Evolutionary conservation across 1,140 invertebrate species (phyloP).

Genomic region (Melitaea cinxia): DNA sequence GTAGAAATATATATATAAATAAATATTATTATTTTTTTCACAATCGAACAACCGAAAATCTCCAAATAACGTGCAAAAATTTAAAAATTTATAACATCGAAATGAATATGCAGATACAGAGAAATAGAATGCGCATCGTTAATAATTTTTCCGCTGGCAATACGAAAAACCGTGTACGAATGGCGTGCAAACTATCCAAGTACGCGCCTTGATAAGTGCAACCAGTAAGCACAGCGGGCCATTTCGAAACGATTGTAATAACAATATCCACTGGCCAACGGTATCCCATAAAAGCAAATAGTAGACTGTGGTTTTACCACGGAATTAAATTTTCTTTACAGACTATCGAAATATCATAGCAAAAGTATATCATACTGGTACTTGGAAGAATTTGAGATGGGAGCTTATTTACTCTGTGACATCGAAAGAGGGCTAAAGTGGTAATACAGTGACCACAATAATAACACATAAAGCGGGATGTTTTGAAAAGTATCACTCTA

Average conservation of each 20-base stretch:
- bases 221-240: slow-evolving; percentile 44
- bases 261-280: slow-evolving; percentile 54
- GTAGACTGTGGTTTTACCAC: slow-evolving; percentile 49
- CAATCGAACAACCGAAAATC: too few relatives aligned
- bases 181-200: slow-evolving; percentile 44
- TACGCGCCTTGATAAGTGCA: slow-evolving; percentile 49
- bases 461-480: slow-evolving; percentile 57
- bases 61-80: too few relatives aligned
- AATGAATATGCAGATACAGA: not conserved
- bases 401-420: slow-evolving; percentile 42
- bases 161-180: slow-evolving; percentile 29
- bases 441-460: slow-evolving; percentile 59
- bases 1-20: too few relatives aligned
- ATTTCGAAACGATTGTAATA: slow-evolving; percentile 55
- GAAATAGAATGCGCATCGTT: not conserved
- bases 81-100: not conserved
- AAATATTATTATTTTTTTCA: too few relatives aligned
- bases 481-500: slow-evolving; percentile 61
- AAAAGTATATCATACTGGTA: slow-evolving; percentile 22
- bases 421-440: slow-evolving; percentile 36
- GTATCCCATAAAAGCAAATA: slow-evolving; percentile 60
- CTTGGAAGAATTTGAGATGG: not conserved
- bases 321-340: slow-evolving; percentile 49
- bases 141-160: slow-evolving; percentile 8
- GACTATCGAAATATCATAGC: slow-evolving; percentile 17